A percentile compares a stretch with the other conserved stretches of the same genome.
These are phyloP conservation scores for Ceuthmochares aereus DNA, from an alignment of 2,113 vertebrate genomes.

Conservation along the genomic window DNA sequence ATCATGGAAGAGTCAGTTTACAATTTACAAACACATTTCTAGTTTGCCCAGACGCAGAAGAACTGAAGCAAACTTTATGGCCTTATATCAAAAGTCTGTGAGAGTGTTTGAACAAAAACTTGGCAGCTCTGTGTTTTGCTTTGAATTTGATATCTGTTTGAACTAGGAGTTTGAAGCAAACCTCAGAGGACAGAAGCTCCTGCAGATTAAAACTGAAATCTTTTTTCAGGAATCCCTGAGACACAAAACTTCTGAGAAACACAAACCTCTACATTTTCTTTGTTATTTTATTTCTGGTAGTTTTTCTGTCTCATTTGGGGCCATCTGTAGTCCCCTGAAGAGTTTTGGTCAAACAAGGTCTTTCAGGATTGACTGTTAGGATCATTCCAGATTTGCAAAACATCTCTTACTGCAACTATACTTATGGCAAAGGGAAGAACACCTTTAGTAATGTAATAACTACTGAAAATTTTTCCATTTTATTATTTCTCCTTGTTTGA, in stretches of 20 bases:
- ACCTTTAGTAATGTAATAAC: not conserved
- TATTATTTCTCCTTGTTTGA: not conserved
- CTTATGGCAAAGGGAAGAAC: not conserved
- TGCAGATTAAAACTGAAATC: not conserved
- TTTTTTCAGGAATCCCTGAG: not conserved
- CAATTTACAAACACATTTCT: not conserved
- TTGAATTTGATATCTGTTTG: conserved; percentile 41
- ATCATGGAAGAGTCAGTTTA: not conserved
- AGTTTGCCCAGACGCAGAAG: not conserved
- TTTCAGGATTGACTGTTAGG: not conserved
- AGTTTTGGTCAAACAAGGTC: not conserved
- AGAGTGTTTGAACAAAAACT: not conserved
- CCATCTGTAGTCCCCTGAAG: not conserved
- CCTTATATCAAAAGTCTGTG: not conserved
- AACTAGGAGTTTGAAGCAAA: conserved; percentile 40
- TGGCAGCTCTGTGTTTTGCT: not conserved
- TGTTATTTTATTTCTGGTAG: not conserved
- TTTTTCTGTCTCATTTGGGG: not conserved
- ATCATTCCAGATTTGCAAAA: not conserved
- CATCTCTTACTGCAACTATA: not conserved
- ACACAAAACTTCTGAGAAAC: not conserved
- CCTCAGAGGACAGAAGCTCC: not conserved
- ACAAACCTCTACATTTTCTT: not conserved
- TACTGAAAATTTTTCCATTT: not conserved
- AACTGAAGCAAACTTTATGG: not conserved